Base-by-base conservation (phyloP, 2,888 invertebrate genomes). In the Drosophila formosana region DNA sequence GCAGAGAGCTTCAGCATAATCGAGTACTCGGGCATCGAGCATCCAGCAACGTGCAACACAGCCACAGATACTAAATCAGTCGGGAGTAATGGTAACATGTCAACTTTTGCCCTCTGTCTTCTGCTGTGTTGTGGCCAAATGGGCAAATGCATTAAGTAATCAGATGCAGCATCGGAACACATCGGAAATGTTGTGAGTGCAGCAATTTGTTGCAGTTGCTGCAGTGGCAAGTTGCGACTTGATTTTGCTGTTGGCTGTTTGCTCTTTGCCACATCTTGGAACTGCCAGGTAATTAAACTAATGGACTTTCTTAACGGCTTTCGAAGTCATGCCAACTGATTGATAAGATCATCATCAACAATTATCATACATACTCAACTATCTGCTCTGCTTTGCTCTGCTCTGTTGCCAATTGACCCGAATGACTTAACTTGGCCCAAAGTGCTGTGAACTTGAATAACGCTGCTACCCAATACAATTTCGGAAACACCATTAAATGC, bases 91-190 rank as follows among this genome's bases (percentile, higher is more conserved):
- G 62, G 65, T 41, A 56, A 61, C 70, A 78, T 77, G 79, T 76
- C 83, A 82, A 70, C 78, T 79, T 75, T 75, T 58, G 58, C 46
- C 56, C 47, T 45, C 60, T 25, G 18, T 28, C 62, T 47, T 30
- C 11, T 32, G 18, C 65, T 56, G 60, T 56, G 66, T 66, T 55
- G 46, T 30, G 46, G 65, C 66, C 70, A 80, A 75, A 77, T 72
- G 86, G 73, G 80, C 75, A 78, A 80, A 78, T 75, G 74, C 86
- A 86, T 81, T 83, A 82, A 73, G 85, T 78, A 82, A 88, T 80
- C 85, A 85, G 76, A 80, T 84, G 80, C 88, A 88, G 85, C 45
- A 52, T 26, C 45, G 50, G 26, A 67, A 57, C 55, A 52, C 69
- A 72, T 56, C 72, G 78, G 64, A 71, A 77, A 75, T 75, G 81